These are phyloP conservation scores for Gila robusta DNA, from an alignment of 2,797 vertebrate genomes.

Conservation along the genomic window DNA sequence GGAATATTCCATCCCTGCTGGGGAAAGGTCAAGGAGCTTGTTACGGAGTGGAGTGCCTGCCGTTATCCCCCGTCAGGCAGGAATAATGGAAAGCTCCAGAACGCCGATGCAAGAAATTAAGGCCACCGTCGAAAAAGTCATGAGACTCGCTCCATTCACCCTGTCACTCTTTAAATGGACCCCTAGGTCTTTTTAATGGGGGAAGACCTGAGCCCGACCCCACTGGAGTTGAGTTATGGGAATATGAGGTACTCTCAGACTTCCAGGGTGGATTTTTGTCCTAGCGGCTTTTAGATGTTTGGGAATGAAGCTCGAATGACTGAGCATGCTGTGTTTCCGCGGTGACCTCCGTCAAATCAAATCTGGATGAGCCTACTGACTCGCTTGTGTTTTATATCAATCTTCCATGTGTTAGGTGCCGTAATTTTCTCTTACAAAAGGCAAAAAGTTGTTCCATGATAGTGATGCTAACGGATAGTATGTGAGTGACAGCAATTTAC, in stretches of 20 bases:
- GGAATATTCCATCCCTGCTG: constrained; percentile 38
- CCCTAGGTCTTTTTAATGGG: constrained; percentile 55
- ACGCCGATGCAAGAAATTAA: constrained; percentile 56
- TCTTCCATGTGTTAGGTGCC: neutral
- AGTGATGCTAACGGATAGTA: neutral
- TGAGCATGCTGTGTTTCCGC: constrained; percentile 15
- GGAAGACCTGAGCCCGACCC: constrained; percentile 48
- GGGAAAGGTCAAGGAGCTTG: constrained; percentile 59
- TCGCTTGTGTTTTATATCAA: neutral
- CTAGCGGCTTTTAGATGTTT: constrained; percentile 4
- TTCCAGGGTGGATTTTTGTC: constrained; percentile 8
- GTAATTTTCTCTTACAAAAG: neutral
- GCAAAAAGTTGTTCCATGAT: neutral
- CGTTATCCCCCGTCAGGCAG: constrained; percentile 51
- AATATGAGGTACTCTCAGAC: constrained; percentile 35
- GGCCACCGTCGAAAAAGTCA: constrained; percentile 47
- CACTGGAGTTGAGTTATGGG: constrained; percentile 46
- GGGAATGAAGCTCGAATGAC: constrained; percentile 19
- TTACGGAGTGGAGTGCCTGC: constrained; percentile 45
- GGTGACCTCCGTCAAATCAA: neutral
- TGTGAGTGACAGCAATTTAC: neutral
- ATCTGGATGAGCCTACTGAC: neutral
- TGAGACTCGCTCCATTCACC: constrained; percentile 56
- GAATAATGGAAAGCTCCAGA: constrained; percentile 51
- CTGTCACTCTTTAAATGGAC: constrained; percentile 50